phyloP scores from a whole-genome alignment of 2,797 vertebrate species.

The Amazona finschi region DNA sequence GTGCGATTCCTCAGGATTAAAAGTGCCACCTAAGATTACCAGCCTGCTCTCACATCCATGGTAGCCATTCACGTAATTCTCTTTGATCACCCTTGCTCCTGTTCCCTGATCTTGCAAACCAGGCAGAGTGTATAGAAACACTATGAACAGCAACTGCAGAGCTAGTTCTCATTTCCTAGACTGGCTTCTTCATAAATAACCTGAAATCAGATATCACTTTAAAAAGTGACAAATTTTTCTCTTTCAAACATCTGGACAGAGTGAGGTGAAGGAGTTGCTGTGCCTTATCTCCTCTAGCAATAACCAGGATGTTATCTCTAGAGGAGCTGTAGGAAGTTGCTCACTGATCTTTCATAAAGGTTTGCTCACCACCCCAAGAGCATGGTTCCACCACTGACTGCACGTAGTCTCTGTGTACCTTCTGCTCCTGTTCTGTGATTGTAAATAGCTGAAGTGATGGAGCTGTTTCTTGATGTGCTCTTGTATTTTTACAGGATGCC shows the following conservation, averaged over 20 bases:
- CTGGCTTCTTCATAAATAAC: not conserved
- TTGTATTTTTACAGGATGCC: slow-evolving; percentile 47
- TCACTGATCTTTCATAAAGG: not conserved
- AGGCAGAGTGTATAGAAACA: not conserved
- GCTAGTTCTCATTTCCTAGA: not conserved
- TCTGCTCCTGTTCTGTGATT: not conserved
- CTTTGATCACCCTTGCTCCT: not conserved
- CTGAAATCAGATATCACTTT: not conserved
- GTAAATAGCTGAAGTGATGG: not conserved
- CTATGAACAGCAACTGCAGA: not conserved
- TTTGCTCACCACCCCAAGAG: not conserved
- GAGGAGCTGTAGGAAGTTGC: not conserved
- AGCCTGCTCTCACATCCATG: not conserved
- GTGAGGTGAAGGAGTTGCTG: not conserved
- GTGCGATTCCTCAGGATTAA: not conserved
- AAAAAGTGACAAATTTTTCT: not conserved
- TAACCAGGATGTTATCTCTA: not conserved
- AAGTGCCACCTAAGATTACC: not conserved
- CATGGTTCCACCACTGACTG: accelerated
- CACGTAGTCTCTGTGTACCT: too few relatives aligned
- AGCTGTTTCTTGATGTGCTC: not conserved
- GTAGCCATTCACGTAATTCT: not conserved
- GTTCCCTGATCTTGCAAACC: not conserved
- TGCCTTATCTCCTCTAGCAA: not conserved
- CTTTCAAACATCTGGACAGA: not conserved